A percentile compares a stretch with the other conserved stretches of the same genome.
These are phyloP conservation scores for Saimiri boliviensis DNA, from an alignment of 2,113 vertebrate species.

Conservation along the genomic window DNA sequence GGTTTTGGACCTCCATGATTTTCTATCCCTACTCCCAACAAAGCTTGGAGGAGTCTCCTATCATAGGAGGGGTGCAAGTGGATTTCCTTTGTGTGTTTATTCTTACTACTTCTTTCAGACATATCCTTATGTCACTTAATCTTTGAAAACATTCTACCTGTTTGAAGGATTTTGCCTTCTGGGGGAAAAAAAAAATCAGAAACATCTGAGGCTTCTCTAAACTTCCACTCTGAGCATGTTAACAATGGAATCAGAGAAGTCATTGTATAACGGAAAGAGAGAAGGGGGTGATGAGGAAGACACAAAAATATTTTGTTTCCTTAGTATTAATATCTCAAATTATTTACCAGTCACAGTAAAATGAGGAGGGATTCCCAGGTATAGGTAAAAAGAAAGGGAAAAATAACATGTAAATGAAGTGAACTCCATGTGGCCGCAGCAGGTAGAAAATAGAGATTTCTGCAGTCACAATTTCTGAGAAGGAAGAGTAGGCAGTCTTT, in stretches of 20 bases:
- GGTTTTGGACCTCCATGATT: background rate
- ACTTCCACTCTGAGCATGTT: background rate
- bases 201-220: background rate
- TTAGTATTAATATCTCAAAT: background rate
- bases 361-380: background rate
- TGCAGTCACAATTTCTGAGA: background rate
- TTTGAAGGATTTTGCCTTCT: background rate
- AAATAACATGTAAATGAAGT: background rate
- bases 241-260: background rate
- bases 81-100: background rate
- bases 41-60: background rate
- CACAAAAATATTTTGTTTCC: background rate
- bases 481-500: fast-evolving
- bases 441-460: background rate
- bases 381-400: background rate
- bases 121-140: background rate
- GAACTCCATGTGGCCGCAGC: background rate
- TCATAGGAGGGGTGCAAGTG: background rate
- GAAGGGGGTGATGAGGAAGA: background rate
- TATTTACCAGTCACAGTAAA: background rate
- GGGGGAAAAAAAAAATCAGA: background rate
- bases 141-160: background rate
- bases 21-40: background rate
- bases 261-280: background rate
- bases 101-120: background rate